Evolutionary conservation across 2,797 vertebrate species (phyloP).

Genomic region (Echeneis naucrates): DNA sequence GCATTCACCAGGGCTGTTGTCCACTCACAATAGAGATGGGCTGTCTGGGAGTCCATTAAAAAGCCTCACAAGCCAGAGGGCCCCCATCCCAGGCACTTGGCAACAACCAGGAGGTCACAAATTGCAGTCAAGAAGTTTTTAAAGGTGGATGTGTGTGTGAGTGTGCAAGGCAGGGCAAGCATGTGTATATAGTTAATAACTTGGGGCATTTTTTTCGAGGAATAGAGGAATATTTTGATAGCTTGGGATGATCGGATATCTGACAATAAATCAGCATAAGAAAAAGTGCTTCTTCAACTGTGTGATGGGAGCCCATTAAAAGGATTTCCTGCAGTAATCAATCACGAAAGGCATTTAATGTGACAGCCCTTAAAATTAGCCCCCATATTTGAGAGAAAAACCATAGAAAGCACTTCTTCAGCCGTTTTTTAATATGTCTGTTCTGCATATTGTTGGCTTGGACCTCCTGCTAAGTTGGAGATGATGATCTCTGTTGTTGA

Average conservation of each 20-base stretch:
- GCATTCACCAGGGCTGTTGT: slow-evolving; percentile 87
- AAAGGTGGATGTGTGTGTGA: slow-evolving; percentile 39
- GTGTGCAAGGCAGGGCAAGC: background rate
- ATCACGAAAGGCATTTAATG: slow-evolving; percentile 71
- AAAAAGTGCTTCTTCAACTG: slow-evolving; percentile 51
- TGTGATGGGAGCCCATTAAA: slow-evolving; percentile 61
- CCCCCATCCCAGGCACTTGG: slow-evolving; percentile 78
- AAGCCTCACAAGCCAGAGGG: slow-evolving; percentile 83
- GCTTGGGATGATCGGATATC: slow-evolving; percentile 47
- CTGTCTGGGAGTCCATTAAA: slow-evolving; percentile 89
- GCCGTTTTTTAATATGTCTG: slow-evolving; percentile 33
- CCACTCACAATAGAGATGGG: slow-evolving; percentile 89
- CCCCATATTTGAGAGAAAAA: slow-evolving; percentile 38
- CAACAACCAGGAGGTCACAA: slow-evolving; percentile 75
- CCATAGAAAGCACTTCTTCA: slow-evolving; percentile 35
- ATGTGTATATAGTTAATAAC: slow-evolving; percentile 12
- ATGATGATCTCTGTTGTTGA: slow-evolving; percentile 12
- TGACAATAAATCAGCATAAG: slow-evolving; percentile 62
- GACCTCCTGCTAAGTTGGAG: slow-evolving; percentile 18
- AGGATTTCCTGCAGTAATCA: slow-evolving; percentile 66
- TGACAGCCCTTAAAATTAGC: slow-evolving; percentile 46
- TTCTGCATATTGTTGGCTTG: slow-evolving; percentile 31
- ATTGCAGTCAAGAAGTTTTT: slow-evolving; percentile 73
- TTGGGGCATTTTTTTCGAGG: slow-evolving; percentile 31
- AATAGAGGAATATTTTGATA: slow-evolving; percentile 64